A percentile compares a stretch with the other conserved stretches of the same genome.
Conservation (phyloP, 2,888 invertebrate genomes). For the Aleiodes testaceus region DNA sequence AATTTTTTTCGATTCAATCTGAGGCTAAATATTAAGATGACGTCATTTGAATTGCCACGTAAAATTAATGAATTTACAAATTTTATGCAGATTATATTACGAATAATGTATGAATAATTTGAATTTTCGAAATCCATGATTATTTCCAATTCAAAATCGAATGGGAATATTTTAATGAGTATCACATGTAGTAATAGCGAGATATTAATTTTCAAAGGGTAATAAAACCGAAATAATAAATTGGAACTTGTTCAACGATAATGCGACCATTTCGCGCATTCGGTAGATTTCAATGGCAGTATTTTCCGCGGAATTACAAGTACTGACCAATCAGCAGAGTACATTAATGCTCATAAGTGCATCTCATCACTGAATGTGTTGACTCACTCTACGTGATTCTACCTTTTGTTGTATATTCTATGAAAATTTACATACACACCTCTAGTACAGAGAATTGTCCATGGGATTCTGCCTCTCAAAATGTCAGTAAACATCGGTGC, state of each 20-base stretch:
- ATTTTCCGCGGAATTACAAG: background rate
- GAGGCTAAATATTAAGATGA: background rate
- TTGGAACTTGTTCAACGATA: slow-evolving; percentile 6
- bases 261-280: background rate
- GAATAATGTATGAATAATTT: too few species aligned
- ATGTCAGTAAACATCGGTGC: background rate
- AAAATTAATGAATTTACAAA: too few species aligned
- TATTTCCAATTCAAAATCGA: too few species aligned
- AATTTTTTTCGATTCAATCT: background rate
- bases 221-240: slow-evolving; percentile 1
- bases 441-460: background rate
- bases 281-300: background rate
- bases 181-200: too few species aligned
- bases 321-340: background rate
- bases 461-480: background rate
- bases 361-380: slow-evolving; percentile 14
- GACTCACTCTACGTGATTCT: background rate
- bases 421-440: background rate
- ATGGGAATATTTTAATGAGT: too few species aligned
- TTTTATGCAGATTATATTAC: too few species aligned
- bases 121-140: too few species aligned
- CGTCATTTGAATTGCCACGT: too few species aligned
- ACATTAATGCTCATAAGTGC: slow-evolving; percentile 4
- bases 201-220: background rate
- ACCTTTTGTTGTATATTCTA: slow-evolving; percentile 13